Conservation (phyloP, 2,888 invertebrate species). For the Brenthis hecate region DNA sequence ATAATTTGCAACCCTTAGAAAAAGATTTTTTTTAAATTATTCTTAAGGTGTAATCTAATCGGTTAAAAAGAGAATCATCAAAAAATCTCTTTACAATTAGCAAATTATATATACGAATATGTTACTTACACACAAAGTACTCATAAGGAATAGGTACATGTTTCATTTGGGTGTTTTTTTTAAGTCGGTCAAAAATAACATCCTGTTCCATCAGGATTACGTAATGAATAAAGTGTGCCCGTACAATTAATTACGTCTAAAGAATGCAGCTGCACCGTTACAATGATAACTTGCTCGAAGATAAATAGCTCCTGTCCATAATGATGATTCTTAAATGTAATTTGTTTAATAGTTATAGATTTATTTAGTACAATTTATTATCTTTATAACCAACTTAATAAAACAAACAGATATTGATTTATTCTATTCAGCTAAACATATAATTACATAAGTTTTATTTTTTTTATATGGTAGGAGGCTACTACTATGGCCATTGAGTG, state of each 20-base stretch:
- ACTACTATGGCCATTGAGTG: no score
- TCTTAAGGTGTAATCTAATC: no score
- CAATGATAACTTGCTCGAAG: constrained; percentile 59
- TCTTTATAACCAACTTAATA: not conserved
- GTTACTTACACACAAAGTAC: no score
- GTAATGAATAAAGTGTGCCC: constrained; percentile 64
- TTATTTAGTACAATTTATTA: not conserved
- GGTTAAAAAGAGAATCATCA: no score
- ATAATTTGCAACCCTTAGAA: no score
- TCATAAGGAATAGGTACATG: not conserved
- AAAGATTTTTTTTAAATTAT: no score
- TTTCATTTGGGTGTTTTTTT: not conserved
- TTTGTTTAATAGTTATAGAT: not conserved
- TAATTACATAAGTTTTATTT: no score
- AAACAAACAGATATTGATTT: no score
- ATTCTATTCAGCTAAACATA: no score
- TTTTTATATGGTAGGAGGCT: no score
- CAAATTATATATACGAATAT: no score
- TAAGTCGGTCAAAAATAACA: not conserved
- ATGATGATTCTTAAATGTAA: constrained; percentile 11
- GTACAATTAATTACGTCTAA: constrained; percentile 68
- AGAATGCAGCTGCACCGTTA: constrained; percentile 66
- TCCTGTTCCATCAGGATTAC: constrained; percentile 62
- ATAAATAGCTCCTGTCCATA: constrained; percentile 34
- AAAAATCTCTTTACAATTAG: no score